Evolutionary conservation across 2,888 invertebrate species (phyloP), one percentile per base, ranked within the genome.

Genomic region (Hirtodrosophila cameraria): DNA sequence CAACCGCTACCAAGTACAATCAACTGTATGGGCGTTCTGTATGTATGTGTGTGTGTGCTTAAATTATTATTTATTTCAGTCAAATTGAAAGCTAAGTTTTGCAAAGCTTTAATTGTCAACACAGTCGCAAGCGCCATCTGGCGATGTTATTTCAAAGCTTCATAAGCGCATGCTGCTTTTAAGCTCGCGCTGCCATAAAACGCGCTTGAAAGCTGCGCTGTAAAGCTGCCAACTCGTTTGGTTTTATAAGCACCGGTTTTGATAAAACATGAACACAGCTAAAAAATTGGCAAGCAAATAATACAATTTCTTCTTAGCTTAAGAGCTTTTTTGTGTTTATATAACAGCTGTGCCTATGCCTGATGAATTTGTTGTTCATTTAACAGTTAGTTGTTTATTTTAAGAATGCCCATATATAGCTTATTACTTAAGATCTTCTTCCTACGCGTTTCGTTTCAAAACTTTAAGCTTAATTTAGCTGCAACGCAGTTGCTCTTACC

Each of bases 91-190:
- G n/a, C 41, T 25, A 13, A 55, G 59, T 50, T 60, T 35, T 11
- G 12, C 5, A 2, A n/a, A 62, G 57, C 55, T 68, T 38, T 1
- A 1, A 27, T 15, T 7, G 9, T 4, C 16, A 4, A 13, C n/a
- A 8, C 8, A 9, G 0, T 2, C 2, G 7, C 6, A 9, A 4
- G 25, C 69, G 61, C 60, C 73, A 72, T 15, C 69, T 70, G 15
- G 7, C 13, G 67, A 0, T 4, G 18, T n/a, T 12, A 8, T 9
- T 9, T 18, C 0, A 5, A 46, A 60, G 35, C 53, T 33, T 7
- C 8, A 4, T 15, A 2, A 16, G 33, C 42, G 67, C 33, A 49
- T 39, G n/a, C n/a, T 6, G 5, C 15, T 18, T 12, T 1, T 5
- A 42, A 33, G 68, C 68, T 62, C 4, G 3, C 4, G 3, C 25